Conservation (phyloP, 2,888 invertebrate genomes). For the Lithophane ornitopus region DNA sequence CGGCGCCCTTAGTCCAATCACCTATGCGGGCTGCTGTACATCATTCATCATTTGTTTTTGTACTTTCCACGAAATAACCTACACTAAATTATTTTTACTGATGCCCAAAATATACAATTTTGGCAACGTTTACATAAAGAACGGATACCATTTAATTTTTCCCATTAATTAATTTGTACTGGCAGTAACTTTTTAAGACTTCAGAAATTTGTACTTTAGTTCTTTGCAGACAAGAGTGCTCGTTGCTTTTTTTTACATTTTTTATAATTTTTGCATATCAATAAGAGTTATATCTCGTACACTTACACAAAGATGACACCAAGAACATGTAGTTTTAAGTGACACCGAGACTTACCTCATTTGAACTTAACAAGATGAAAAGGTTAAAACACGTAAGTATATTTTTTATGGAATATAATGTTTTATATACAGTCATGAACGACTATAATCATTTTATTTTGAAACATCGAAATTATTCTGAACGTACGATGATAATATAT, state of each 20-base stretch:
- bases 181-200: conserved; percentile 87
- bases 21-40: conserved; percentile 77
- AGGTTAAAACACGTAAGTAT: conserved; percentile 64
- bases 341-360: conserved; percentile 83
- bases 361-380: conserved; percentile 76
- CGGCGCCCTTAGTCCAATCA: conserved; percentile 62
- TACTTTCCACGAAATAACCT: conserved; percentile 84
- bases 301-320: conserved; percentile 85
- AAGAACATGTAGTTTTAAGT: conserved; percentile 81
- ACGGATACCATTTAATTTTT: conserved; percentile 74
- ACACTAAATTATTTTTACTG: conserved; percentile 83
- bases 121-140: conserved; percentile 88
- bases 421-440: conserved; percentile 82
- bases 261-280: conserved; percentile 71
- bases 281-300: conserved; percentile 72
- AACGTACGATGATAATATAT: conserved; percentile 64
- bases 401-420: conserved; percentile 75
- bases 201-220: conserved; percentile 90
- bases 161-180: conserved; percentile 89
- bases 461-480: conserved; percentile 70
- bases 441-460: conserved; percentile 71
- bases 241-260: conserved; percentile 78
- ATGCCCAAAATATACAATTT: conserved; percentile 88
- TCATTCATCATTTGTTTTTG: conserved; percentile 74
- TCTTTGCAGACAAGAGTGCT: conserved; percentile 83